phyloP scores from a whole-genome alignment of 35 echinoderm and acorn worm genomes.

The Ophioderma brevispina region DNA sequence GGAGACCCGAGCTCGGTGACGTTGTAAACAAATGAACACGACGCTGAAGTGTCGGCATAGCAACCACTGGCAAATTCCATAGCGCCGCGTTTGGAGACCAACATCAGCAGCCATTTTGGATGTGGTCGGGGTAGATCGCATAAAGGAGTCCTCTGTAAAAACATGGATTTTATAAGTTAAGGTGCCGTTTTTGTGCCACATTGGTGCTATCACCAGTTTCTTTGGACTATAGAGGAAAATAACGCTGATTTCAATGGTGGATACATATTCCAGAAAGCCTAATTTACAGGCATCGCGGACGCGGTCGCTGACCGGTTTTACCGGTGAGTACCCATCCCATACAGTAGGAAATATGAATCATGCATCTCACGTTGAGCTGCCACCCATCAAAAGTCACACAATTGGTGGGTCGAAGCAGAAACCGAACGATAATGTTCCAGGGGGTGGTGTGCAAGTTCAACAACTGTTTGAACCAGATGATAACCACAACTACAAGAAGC shows the following conservation, averaged over 20 bases:
- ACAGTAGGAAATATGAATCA: constrained; percentile 61
- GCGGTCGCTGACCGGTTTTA: constrained; percentile 72
- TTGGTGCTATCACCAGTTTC: constrained; percentile 4
- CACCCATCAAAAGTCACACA: constrained; percentile 92
- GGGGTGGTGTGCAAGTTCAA: constrained; percentile 87
- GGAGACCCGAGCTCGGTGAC: constrained; percentile 61
- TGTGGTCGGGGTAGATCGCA: not conserved
- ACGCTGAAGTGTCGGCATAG: constrained; percentile 53
- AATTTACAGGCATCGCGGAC: constrained; percentile 95
- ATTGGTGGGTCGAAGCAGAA: constrained; percentile 76
- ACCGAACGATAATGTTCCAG: constrained; percentile 80
- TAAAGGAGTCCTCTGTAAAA: not conserved
- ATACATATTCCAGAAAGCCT: constrained; percentile 92
- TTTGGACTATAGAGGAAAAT: constrained; percentile 28
- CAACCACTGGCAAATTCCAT: constrained; percentile 74
- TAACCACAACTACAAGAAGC: constrained; percentile 93
- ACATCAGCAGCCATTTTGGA: constrained; percentile 71
- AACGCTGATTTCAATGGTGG: constrained; percentile 90
- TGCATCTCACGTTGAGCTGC: constrained; percentile 92
- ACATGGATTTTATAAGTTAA: constrained; percentile 8
- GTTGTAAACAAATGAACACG: constrained; percentile 73
- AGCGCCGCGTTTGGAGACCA: constrained; percentile 35
- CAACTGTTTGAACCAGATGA: constrained; percentile 97
- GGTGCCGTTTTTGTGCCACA: constrained; percentile 16
- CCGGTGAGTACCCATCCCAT: constrained; percentile 63